A percentile compares a stretch with the other conserved stretches of the same genome.
Conservation (phyloP, 2,797 vertebrate genomes). For the Phoebastria nigripes region DNA sequence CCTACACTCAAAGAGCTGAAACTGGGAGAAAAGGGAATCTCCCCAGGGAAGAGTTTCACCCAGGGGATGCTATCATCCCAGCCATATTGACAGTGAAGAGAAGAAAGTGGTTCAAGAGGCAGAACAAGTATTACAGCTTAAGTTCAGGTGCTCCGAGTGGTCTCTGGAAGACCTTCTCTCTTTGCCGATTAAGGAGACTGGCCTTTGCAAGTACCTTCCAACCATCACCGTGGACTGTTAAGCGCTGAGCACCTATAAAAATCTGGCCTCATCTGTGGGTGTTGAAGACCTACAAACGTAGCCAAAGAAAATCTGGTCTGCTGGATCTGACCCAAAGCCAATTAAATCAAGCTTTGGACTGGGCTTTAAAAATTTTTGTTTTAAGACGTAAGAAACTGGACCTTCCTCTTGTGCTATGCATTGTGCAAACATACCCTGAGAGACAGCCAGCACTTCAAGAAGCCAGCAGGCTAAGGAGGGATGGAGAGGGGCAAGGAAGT, state of each 20-base stretch:
- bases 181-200: not conserved
- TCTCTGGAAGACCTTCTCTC: not conserved
- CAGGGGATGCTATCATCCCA: not conserved
- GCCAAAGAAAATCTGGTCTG: constrained; percentile 15
- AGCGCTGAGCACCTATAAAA: not conserved
- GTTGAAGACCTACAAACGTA: not conserved
- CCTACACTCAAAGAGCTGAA: not conserved
- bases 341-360: not conserved
- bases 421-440: fast-evolving
- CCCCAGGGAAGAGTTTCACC: not conserved
- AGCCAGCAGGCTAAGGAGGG: not conserved
- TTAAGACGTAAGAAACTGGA: not conserved
- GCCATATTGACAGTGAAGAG: not conserved
- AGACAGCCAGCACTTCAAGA: not conserved
- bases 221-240: not conserved
- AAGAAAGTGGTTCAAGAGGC: not conserved
- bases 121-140: not conserved
- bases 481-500: not conserved
- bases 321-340: not conserved
- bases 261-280: not conserved
- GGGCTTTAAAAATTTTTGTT: not conserved
- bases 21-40: not conserved
- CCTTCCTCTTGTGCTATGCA: not conserved
- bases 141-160: not conserved
- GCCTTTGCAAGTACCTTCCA: not conserved